phyloP scores from a whole-genome alignment of 37 sponge, comb jelly and placozoan species.

The Eunapius fragilis region DNA sequence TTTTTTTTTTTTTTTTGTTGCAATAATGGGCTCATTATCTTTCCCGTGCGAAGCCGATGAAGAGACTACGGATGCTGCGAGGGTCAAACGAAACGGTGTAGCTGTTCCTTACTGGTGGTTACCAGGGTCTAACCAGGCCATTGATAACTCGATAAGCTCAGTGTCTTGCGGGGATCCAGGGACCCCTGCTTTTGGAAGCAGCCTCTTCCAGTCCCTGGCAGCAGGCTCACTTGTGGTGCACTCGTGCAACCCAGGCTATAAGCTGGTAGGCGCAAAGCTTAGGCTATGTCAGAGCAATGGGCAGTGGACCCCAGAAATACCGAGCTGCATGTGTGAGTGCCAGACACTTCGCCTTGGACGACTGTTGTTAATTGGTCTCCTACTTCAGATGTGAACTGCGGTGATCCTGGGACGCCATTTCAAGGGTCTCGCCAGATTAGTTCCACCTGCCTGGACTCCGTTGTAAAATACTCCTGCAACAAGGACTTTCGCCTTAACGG shows the following conservation, averaged over 20 bases:
- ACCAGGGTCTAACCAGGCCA: background rate
- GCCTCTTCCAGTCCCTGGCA: conserved; percentile 13
- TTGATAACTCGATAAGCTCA: background rate
- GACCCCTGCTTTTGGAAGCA: conserved; percentile 4
- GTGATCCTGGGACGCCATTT: conserved; percentile 26
- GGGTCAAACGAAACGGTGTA: background rate
- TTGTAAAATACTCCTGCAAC: conserved; percentile 41
- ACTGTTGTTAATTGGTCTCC: background rate
- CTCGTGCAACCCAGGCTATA: conserved; percentile 26
- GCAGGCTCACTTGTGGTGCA: conserved; percentile 30
- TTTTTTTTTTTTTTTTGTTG: no score
- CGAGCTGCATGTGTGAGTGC: conserved; percentile 28
- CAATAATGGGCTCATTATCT: no score
- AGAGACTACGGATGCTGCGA: background rate
- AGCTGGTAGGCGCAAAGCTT: conserved; percentile 39
- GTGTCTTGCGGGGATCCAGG: conserved; percentile 31
- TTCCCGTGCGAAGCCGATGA: background rate
- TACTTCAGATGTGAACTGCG: conserved; percentile 26
- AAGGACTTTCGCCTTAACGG: conserved; percentile 15
- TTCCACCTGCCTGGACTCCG: conserved; percentile 8
- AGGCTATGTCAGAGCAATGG: conserved; percentile 36
- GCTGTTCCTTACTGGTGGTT: conserved; percentile 10
- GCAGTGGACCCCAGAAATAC: conserved; percentile 26
- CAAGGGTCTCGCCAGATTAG: conserved; percentile 5
- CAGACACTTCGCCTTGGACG: no score